Evolutionary conservation across 2,113 vertebrate species (phyloP).

Genomic region (Pica pica): DNA sequence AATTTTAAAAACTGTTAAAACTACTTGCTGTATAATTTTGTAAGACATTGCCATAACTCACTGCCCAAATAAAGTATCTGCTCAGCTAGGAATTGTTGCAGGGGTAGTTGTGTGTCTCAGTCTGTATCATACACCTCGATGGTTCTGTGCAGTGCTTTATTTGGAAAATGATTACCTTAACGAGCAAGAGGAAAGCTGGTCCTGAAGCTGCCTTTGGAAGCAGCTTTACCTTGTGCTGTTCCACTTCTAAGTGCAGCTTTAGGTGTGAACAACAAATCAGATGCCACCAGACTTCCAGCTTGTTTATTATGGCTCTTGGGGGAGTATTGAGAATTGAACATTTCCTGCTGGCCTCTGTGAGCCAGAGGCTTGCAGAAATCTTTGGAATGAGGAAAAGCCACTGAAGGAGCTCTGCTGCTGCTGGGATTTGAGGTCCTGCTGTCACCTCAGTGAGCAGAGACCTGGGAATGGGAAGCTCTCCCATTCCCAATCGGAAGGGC

Average conservation of each 20-base stretch:
- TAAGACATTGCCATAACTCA: not conserved
- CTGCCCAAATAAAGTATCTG: not conserved
- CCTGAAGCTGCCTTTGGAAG: not conserved
- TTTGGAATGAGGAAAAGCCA: not conserved
- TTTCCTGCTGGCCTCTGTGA: not conserved
- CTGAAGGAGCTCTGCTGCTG: not conserved
- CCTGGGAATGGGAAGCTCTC: not conserved
- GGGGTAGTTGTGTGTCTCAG: not conserved
- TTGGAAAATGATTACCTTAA: not conserved
- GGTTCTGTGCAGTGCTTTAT: not conserved
- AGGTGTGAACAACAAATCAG: not conserved
- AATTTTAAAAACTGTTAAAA: not conserved
- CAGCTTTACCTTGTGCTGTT: not conserved
- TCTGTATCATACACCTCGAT: not conserved
- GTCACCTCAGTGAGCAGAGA: not conserved
- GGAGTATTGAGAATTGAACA: accelerated
- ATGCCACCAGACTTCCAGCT: not conserved
- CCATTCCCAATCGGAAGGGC: accelerated
- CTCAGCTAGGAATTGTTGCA: not conserved
- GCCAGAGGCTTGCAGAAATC: not conserved
- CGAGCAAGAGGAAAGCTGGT: not conserved
- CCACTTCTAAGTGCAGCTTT: not conserved
- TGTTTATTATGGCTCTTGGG: not conserved
- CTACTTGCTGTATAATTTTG: not conserved
- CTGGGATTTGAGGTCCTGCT: not conserved